Evolutionary conservation across 37 sponge, comb jelly and placozoan species (phyloP).

Genomic region (Halisarca cf. caerulea): DNA sequence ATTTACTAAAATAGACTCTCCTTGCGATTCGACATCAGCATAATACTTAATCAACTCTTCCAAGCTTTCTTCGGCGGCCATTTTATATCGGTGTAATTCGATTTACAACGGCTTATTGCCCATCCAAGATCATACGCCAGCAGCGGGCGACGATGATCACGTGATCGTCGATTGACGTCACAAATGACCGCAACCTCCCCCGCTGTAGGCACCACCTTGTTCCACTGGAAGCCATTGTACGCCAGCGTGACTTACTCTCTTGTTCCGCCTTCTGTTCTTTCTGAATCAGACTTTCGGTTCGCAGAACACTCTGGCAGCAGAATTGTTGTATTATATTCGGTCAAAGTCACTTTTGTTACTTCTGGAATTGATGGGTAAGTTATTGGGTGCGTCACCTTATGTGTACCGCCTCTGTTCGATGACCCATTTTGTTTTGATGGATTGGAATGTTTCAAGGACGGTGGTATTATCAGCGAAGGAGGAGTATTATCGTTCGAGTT

Average conservation of each 20-base stretch:
- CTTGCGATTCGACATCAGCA: slow-evolving; percentile 52
- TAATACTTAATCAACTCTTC: slow-evolving; percentile 46
- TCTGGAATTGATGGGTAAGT: neutral
- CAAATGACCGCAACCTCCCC: slow-evolving; percentile 24
- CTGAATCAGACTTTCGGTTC: neutral
- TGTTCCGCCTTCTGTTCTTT: neutral
- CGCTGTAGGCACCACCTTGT: neutral
- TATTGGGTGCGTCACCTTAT: neutral
- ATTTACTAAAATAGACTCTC: slow-evolving; percentile 67
- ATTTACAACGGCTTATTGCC: no score
- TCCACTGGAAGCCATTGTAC: slow-evolving; percentile 24
- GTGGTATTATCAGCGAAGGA: no score
- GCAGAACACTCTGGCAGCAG: no score
- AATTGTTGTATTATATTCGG: no score
- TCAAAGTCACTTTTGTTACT: neutral
- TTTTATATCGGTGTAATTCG: no score
- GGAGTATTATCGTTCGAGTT: no score
- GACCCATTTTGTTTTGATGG: no score
- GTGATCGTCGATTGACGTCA: slow-evolving; percentile 15
- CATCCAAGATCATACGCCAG: no score
- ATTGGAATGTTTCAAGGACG: no score
- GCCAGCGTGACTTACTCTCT: neutral
- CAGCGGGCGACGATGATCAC: neutral
- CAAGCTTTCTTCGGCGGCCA: neutral
- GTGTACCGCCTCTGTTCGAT: neutral